These are phyloP conservation scores for Drosophila repletoides DNA, from an alignment of 1,140 invertebrate species.

Conservation along the genomic window DNA sequence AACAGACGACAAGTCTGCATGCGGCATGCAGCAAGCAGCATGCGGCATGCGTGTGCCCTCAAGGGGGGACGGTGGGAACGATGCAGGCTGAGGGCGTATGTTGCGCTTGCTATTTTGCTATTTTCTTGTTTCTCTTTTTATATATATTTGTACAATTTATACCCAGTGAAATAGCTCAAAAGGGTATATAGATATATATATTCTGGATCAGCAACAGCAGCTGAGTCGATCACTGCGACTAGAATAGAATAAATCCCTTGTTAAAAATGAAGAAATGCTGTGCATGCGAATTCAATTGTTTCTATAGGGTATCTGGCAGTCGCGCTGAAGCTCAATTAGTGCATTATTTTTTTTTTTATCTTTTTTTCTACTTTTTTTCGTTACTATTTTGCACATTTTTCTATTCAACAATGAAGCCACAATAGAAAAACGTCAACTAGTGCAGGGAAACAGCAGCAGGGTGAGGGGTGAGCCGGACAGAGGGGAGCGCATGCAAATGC, in stretches of 20 bases:
- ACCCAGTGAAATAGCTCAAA: no score
- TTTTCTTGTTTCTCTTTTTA: slow-evolving; percentile 53
- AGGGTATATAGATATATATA: not conserved
- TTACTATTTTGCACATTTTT: slow-evolving; percentile 81
- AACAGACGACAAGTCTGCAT: slow-evolving; percentile 45
- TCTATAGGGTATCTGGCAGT: no score
- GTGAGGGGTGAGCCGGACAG: not conserved
- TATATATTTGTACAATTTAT: not conserved
- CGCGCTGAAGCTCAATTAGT: no score
- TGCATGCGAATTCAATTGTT: no score
- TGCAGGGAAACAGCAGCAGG: slow-evolving; percentile 47
- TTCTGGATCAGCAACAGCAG: no score
- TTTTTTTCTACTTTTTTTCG: slow-evolving; percentile 46
- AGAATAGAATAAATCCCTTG: no score
- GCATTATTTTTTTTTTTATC: slow-evolving; percentile 26
- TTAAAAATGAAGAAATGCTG: no score
- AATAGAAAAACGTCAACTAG: slow-evolving; percentile 79
- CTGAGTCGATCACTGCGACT: no score
- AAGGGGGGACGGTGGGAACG: not conserved
- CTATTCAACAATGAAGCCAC: slow-evolving; percentile 81
- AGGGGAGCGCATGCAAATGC: slow-evolving; percentile 39
- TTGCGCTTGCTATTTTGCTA: slow-evolving; percentile 65
- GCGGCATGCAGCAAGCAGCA: no score
- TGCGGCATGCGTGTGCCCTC: slow-evolving; percentile 58
- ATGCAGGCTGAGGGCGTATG: not conserved